Base-by-base conservation (phyloP, 2,888 invertebrate genomes). In the Bibio marci region DNA sequence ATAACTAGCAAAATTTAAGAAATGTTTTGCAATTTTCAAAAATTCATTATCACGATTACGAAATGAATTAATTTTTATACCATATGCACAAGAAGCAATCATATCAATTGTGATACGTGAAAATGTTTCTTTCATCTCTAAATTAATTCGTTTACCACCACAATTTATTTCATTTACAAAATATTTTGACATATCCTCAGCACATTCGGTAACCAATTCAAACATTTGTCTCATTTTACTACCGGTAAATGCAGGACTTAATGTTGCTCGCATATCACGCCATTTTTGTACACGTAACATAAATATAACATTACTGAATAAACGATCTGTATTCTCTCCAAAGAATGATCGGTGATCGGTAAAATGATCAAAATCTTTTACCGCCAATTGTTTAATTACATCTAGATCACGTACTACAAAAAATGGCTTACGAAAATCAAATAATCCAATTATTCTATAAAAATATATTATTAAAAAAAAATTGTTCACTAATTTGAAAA, bases 41-140 rank as follows among this genome's bases (percentile, higher is more conserved):
- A 22, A 22, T 6, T 22, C 22, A 22, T 22, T 22, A 22, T 22
- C 22, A 6, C 8, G 5, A 22, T 22, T 22, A 22, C 22, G 22
- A 22, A 22, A 22, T 22, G 22, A 22, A 22, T 22, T 8, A 22
- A 22, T 8, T 22, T 22, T 28, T 28, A 69, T 46, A 0, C 69
- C 70, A 44, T 67, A 69, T 2, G 65, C 68, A 19, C 63, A 59
- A 1, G 65, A 59, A 0, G 69, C 70, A 36, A 71, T 69, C 2
- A 69, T 66, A 46, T 70, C 70, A 42, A 64, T 68, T 1, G 66
- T 54, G 42, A 58, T 66, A n/a, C 66, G 55, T 2, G 62, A 59
- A 3, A 60, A 61, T 2, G 60, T 43, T 38, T 68, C 66, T 42
- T 62, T 65, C 41, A 58, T 50, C 30, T 68, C 67, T 1, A 13